Conservation (phyloP, 2,113 vertebrate species). For the Alethe castanea region DNA sequence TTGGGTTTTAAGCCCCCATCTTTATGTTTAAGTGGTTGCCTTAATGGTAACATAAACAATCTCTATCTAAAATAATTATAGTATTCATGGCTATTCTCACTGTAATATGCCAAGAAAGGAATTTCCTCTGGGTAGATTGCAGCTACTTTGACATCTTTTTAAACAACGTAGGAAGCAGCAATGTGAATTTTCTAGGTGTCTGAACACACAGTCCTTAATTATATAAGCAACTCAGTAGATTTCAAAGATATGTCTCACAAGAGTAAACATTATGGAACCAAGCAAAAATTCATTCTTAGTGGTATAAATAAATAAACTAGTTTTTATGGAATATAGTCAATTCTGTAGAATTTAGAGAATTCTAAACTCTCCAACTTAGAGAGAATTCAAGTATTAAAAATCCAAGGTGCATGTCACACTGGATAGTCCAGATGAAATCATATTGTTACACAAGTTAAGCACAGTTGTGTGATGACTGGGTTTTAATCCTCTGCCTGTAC, state of each 20-base stretch:
- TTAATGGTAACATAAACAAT: not conserved
- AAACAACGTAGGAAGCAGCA: not conserved
- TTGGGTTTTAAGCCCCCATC: not conserved
- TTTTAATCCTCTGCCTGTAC: not conserved
- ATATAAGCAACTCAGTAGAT: not conserved
- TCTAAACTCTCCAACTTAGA: not conserved
- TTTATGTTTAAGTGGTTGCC: not conserved
- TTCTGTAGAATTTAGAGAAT: not conserved
- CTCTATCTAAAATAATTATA: not conserved
- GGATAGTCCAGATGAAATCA: not conserved
- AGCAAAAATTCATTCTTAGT: not conserved
- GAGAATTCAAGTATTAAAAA: not conserved
- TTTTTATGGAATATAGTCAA: not conserved
- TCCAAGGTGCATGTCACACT: not conserved
- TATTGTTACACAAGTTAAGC: not conserved
- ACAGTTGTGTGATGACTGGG: not conserved
- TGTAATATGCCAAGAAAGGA: not conserved
- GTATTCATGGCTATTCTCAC: not conserved
- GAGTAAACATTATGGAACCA: not conserved
- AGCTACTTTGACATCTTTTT: constrained; percentile 4
- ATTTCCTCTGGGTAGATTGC: not conserved
- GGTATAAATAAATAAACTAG: not conserved
- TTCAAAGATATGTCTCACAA: not conserved
- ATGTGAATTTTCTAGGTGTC: not conserved
- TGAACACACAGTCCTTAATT: not conserved